Evolutionary conservation across 2,888 invertebrate genomes (phyloP), one percentile per base, ranked within the genome.

Genomic region (Ennomos erosarius): DNA sequence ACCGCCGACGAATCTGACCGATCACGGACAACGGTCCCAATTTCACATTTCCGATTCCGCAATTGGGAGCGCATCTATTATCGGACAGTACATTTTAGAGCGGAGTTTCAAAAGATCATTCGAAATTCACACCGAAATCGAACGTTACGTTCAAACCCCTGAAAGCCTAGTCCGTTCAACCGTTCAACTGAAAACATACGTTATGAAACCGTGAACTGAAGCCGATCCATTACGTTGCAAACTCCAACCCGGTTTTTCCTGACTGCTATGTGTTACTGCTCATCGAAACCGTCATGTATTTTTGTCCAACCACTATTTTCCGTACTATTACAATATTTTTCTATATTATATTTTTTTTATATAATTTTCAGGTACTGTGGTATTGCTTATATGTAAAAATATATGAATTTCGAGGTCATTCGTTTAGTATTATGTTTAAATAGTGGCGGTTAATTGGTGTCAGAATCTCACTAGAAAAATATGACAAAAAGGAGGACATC

Each of bases 371-470:
- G 90, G 90, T 90, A 90, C 90, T 86, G 85, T 85, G 87, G 88
- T 90, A 90, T 90, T 90, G 89, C 90, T 90, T 90, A 89, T 79
- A 81, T 87, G 87, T 88, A 87, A 84, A 79, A 85, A 83, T 80
- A 79, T 84, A 81, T 81, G 78, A 81, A 79, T 81, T 79, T 82
- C 70, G 71, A 76, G 75, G 73, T 78, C 71, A 73, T 67, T 57
- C 65, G 68, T 65, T 62, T 58, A 59, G 62, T 61, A 44, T 60
- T 56, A 63, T 69, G 75, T 80, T 75, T 50, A 74, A 74, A 76
- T 76, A 78, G 78, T 80, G 84, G 83, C 82, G 82, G 82, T 81
- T 76, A 69, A 72, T 76, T 70, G 76, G 70, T 74, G 63, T 65
- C 62, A 46, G 44, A 12, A 35, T 56, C 57, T 53, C 52, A 55